Base-by-base conservation (phyloP, 2,888 invertebrate species). In the Desoria tigrina region DNA sequence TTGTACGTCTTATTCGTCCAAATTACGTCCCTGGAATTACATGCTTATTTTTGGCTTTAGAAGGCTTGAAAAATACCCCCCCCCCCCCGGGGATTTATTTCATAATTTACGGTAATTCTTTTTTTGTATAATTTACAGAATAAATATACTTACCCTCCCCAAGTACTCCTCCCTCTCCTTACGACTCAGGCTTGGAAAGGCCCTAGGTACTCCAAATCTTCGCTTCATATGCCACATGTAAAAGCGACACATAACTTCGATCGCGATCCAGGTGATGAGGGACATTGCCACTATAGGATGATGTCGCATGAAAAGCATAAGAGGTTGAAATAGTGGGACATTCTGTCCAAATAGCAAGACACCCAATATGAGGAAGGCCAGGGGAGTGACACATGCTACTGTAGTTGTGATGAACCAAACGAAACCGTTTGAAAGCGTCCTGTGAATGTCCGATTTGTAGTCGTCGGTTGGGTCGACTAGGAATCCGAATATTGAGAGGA, bases 401-500 rank as follows among this genome's bases (percentile, higher is more conserved):
- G 14, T 24, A 24, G 18, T 51, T 21, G 51, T 51, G 16, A 51
- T 24, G 3, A 51, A 6, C 32, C 37, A 23, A 27, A 50, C 50
- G 49, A 63, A 45, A 24, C 16, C 2, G 26, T 32, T 14, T 16
- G 63, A 56, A 39, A 63, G 57, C 49, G 4, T 14, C 3, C 28
- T 16, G 32, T 63, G 63, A 2, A 32, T n/a, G 16, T 18, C 23
- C 7, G 63, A 63, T 18, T 14, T 21, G 32, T 55, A 63, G 9
- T 28, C n/a, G 45, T 63, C 37, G 4, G 63, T 63, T 18, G 63
- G 57, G 32, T 56, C 56, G 39, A 63, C 57, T 16, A 63, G 50
- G 4, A 45, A 28, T 9, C 63, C 63, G 27, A 63, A 39, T 23
- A 62, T 14, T 21, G 18, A 18, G 6, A 62, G 21, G 9, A 51